Evolutionary conservation across 2,888 invertebrate species (phyloP).

Genomic region (Tetragonisca angustula): DNA sequence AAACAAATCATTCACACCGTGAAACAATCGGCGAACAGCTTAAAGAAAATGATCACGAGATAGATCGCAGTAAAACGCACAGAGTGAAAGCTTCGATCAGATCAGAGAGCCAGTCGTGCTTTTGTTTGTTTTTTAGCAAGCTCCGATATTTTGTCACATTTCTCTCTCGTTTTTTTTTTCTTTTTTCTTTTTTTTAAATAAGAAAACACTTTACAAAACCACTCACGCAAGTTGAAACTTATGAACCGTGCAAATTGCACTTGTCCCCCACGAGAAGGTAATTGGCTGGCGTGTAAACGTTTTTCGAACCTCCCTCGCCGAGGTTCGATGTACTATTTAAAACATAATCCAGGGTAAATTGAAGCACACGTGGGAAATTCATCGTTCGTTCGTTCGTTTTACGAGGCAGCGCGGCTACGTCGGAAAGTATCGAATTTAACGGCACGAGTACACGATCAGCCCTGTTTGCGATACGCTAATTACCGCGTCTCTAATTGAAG

Average conservation of each 20-base stretch:
- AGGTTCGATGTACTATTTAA: background rate
- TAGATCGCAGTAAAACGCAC: background rate
- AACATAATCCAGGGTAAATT: background rate
- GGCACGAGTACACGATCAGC: conserved; percentile 2
- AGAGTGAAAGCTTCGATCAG: background rate
- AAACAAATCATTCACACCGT: background rate
- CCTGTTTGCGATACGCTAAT: conserved; percentile 47
- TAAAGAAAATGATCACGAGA: background rate
- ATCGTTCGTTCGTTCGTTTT: background rate
- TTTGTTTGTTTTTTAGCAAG: background rate
- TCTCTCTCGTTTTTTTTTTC: background rate
- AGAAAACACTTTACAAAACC: background rate
- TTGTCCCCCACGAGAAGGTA: background rate
- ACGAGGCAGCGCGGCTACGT: too few species aligned
- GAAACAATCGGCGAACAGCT: conserved; percentile 6
- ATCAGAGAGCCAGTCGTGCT: background rate
- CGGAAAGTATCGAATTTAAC: conserved; percentile 27
- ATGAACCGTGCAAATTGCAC: background rate
- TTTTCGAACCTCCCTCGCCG: background rate
- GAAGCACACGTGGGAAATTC: background rate
- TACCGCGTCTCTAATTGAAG: conserved; percentile 53
- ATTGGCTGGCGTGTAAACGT: conserved; percentile 1
- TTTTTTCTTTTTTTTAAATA: background rate
- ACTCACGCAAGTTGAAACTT: conserved; percentile 1
- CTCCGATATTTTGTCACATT: background rate